Evolutionary conservation across 2,888 invertebrate species (phyloP), one percentile per base, ranked within the genome.

Genomic region (Spodoptera exigua): DNA sequence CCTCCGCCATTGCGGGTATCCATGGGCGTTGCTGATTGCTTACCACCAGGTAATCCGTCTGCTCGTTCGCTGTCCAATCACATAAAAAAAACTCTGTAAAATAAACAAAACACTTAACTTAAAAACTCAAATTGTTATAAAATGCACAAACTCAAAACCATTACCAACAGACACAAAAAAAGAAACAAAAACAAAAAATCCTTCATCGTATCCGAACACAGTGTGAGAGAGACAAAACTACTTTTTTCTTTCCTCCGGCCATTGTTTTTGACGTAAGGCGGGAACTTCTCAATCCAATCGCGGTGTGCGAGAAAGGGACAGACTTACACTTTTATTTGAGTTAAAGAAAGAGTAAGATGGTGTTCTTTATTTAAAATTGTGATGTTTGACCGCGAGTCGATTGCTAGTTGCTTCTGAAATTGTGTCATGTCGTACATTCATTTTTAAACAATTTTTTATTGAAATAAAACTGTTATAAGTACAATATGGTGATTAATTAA

Each of bases 211-310:
- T 54, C 43, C 48, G 52, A 68, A 46, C 54, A 11, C 16, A 2
- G 61, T 27, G 57, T 12, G 54, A 75, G 39, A 11, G 67, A 70
- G 77, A 66, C 32, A n/a, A 7, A 43, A n/a, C 34, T 10, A 54
- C 76, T 66, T 66, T 81, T 81, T 74, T 67, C 70, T 68, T 69
- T 70, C 46, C 41, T 51, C 39, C 51, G 21, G 11, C 83, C 80
- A 87, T 89, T 89, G 89, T 89, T 82, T 83, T 83, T 73, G 68
- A 65, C 79, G 78, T 80, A 78, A 86, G 89, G 89, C 86, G 89
- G 81, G 74, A 84, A 86, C 76, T 86, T 87, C 88, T 88, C 81
- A 74, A 65, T 57, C 89, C 88, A 89, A 89, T 89, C 78, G 62
- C 27, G 9, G 17, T 58, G 36, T 47, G 86, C 21, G 44, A 34